These are phyloP conservation scores for Amblyornis subalaris DNA, from an alignment of 2,113 vertebrate species.

Conservation along the genomic window DNA sequence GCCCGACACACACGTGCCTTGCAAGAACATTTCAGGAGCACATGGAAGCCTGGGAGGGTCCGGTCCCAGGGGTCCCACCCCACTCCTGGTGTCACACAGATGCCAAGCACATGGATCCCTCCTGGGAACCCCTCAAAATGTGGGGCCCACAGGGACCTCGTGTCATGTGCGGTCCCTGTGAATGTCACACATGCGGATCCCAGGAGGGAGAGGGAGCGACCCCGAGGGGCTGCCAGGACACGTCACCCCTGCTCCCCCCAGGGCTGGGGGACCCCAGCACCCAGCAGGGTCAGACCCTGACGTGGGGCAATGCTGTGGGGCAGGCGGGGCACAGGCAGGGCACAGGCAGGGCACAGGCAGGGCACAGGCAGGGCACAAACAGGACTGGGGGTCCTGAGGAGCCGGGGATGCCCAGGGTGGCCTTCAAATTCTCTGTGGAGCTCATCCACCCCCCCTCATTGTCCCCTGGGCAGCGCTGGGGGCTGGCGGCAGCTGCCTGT, in stretches of 20 bases:
- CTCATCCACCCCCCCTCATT: too few species aligned
- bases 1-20: rapidly evolving
- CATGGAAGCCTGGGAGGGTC: background rate
- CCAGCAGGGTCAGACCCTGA: background rate
- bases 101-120: background rate
- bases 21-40: background rate
- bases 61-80: background rate
- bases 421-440: rapidly evolving
- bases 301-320: background rate
- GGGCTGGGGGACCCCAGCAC: background rate
- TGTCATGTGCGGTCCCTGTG: rapidly evolving
- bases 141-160: rapidly evolving
- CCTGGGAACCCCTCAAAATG: background rate
- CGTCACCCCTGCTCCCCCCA: rapidly evolving
- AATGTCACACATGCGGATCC: rapidly evolving
- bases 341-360: background rate
- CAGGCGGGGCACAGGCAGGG: background rate
- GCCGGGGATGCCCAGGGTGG: rapidly evolving
- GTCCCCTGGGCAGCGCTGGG: too few species aligned
- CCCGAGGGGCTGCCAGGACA: background rate
- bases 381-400: rapidly evolving
- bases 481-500: background rate
- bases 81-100: too few species aligned
- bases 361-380: too few species aligned
- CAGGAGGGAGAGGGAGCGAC: rapidly evolving